Percentiles rank a stretch among this genome's conserved stretches.
Conservation (phyloP, 2,888 invertebrate species). For the Reticulitermes lucifugus region DNA sequence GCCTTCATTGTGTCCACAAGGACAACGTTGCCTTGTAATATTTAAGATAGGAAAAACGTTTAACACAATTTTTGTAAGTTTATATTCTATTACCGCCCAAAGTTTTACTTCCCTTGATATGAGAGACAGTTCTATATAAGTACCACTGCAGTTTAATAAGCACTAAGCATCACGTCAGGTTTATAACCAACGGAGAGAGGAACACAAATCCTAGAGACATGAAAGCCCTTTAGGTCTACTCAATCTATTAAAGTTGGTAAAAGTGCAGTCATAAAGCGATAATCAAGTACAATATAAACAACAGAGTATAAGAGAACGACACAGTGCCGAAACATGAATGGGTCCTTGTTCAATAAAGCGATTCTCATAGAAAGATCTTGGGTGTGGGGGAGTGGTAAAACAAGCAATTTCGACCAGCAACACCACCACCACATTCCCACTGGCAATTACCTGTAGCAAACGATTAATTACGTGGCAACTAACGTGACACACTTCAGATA, state of each 20-base stretch:
- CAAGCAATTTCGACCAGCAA: conserved; percentile 7
- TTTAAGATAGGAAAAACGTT: too few species aligned
- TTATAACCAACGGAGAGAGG: not conserved
- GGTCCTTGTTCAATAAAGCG: not conserved
- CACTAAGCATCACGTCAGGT: not conserved
- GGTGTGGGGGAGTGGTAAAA: not conserved
- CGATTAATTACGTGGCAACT: conserved; percentile 11
- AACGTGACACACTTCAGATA: conserved; percentile 19
- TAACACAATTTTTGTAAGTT: too few species aligned
- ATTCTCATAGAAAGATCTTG: not conserved
- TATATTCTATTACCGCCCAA: too few species aligned
- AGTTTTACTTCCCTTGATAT: too few species aligned
- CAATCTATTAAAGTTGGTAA: not conserved
- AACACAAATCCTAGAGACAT: not conserved
- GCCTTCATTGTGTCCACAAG: too few species aligned
- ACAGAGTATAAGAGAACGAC: not conserved
- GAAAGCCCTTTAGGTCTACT: not conserved
- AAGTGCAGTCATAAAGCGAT: not conserved
- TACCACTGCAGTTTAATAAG: too few species aligned
- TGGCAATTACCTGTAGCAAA: conserved; percentile 20
- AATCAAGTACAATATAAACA: not conserved
- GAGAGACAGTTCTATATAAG: too few species aligned
- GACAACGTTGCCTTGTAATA: too few species aligned
- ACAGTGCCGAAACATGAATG: not conserved
- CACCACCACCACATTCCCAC: not conserved